Percentiles rank a stretch among this genome's conserved stretches.
phyloP scores from a whole-genome alignment of 92 coral and sea anemone genomes.

The Palythoa heliodiscus region DNA sequence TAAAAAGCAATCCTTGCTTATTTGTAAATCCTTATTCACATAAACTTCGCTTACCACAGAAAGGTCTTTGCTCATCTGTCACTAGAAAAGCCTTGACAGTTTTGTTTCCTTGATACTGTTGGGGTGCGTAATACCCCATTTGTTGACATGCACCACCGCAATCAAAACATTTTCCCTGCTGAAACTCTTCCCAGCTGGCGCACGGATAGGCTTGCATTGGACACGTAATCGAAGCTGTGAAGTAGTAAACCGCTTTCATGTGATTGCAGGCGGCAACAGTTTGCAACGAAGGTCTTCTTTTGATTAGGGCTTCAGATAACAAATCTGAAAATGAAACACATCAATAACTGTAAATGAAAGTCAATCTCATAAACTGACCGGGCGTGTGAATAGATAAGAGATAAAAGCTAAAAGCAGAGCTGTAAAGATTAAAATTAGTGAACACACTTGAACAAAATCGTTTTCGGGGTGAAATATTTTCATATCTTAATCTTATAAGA shows the following conservation, averaged over 20 bases:
- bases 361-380: no score
- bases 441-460: no score
- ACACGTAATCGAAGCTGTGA: slow-evolving; percentile 84
- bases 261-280: slow-evolving; percentile 82
- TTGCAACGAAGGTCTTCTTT: slow-evolving; percentile 52
- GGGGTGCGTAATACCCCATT: slow-evolving; percentile 89
- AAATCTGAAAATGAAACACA: slow-evolving; percentile 4
- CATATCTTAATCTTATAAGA: no score
- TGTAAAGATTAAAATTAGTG: no score
- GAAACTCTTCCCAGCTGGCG: slow-evolving; percentile 76
- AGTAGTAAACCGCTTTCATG: slow-evolving; percentile 87
- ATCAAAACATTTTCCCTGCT: slow-evolving; percentile 71
- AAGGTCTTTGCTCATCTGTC: slow-evolving; percentile 52
- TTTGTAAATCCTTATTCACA: no score
- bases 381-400: no score
- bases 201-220: slow-evolving; percentile 78
- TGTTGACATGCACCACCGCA: slow-evolving; percentile 65
- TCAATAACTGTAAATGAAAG: no score
- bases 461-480: no score
- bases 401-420: background rate
- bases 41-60: slow-evolving; percentile 61
- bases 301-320: slow-evolving; percentile 3
- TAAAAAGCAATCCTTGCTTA: no score
- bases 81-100: slow-evolving; percentile 50
- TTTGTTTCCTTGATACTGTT: slow-evolving; percentile 24